Conservation (phyloP, 30 jellyfish, hydroid and myxozoan genomes). For the Catostylus mosaicus region DNA sequence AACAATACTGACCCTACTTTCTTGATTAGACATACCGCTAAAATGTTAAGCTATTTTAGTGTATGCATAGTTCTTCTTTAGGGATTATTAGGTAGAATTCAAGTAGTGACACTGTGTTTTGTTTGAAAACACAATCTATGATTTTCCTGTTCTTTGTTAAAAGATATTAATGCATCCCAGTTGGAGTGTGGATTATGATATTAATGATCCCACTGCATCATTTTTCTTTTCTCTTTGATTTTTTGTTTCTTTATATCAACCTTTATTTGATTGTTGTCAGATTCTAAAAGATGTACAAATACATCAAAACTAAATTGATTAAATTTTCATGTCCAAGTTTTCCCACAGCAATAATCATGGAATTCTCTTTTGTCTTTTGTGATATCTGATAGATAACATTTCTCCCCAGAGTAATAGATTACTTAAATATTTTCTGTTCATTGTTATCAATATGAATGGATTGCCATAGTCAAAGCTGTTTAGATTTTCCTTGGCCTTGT, state of each 20-base stretch:
- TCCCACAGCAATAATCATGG: neutral
- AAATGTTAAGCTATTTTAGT: too few relatives aligned
- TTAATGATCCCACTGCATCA: neutral
- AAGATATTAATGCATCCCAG: neutral
- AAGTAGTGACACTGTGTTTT: too few relatives aligned
- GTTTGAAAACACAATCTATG: neutral
- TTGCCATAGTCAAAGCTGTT: too few relatives aligned
- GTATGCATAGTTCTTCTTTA: too few relatives aligned
- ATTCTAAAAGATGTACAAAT: neutral
- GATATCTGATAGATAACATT: neutral
- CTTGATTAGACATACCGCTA: too few relatives aligned
- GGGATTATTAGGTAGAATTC: too few relatives aligned
- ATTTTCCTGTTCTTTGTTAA: constrained; percentile 1
- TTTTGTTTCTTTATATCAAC: neutral
- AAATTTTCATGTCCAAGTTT: neutral
- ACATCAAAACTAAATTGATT: neutral
- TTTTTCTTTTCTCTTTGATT: neutral
- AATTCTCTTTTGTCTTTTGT: neutral
- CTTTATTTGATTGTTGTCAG: neutral
- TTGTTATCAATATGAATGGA: neutral
- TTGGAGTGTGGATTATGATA: neutral
- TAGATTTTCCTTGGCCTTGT: too few relatives aligned
- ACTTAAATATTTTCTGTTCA: neutral
- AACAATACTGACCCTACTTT: too few relatives aligned
- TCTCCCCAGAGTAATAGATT: neutral